Base-by-base conservation (phyloP, 2,797 vertebrate species). In the Mallotus villosus region DNA sequence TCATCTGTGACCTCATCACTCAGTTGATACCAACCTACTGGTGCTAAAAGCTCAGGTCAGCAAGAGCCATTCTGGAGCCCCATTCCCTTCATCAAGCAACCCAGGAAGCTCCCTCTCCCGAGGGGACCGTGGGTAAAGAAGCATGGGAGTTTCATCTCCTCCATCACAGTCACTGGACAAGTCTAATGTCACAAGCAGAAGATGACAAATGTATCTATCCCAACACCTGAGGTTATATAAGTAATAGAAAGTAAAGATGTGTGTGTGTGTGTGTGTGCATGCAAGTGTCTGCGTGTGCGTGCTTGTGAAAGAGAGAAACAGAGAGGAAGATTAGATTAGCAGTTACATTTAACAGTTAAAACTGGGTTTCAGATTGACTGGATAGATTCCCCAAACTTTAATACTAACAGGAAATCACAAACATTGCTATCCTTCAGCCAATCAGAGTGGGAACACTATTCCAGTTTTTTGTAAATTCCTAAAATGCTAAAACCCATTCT, bases 31-130 rank as follows among this genome's bases (percentile, higher is more conserved):
- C 70, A 66, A 58, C 72, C 65, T 8, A 70, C 73, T 74, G 79
- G 81, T 73, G 74, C 80, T 77, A 80, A 85, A 82, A 53, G 76
- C 77, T 74, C 70, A 34, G 58, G 63, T 11, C 34, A 21, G 63
- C 7, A 6, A 74, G 67, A n/a, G n/a, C n/a, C 4, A 25, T 81
- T 78, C 73, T 46, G 41, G 41, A 73, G 74, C 60, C 74, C 68
- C 72, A 60, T 59, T 77, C 25, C 41, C 62, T 77, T 74, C 74
- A 65, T 27, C 59, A 25, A 81, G 59, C 65, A 67, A 65, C 67
- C 64, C 67, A 75, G 73, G 58, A 65, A 60, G 69, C 63, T 69
- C 65, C 68, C 29, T 37, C 16, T 77, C 80, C 74, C 4, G 65
- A 63, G 67, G 75, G 76, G 63, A 78, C 55, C 74, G 77, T 63